Evolutionary conservation across 1,140 invertebrate genomes (phyloP).

Genomic region (Zaprionus capensis): DNA sequence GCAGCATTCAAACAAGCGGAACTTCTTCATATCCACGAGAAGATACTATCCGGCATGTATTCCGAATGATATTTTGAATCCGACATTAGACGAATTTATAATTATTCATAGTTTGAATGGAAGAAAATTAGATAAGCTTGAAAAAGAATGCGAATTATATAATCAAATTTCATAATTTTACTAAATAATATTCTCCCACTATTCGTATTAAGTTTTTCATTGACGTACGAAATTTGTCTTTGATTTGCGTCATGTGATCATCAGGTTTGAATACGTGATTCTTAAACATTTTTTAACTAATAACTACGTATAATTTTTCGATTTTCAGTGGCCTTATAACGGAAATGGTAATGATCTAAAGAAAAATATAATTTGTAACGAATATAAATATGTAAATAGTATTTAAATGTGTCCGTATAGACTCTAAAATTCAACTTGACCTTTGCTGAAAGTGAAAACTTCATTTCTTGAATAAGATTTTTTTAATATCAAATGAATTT

Average conservation of each 20-base stretch:
- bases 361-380: neutral
- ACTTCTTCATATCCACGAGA: constrained; percentile 25
- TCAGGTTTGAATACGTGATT: constrained; percentile 8
- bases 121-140: too few species aligned
- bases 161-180: too few species aligned
- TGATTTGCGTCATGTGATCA: constrained; percentile 18
- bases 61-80: neutral
- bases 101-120: too few species aligned
- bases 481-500: neutral
- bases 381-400: neutral
- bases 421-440: neutral
- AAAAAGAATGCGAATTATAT: too few species aligned
- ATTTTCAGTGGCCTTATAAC: neutral
- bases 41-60: constrained; percentile 25
- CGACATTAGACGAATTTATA: too few species aligned
- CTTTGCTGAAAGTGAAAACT: constrained; percentile 1
- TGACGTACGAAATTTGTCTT: constrained; percentile 9
- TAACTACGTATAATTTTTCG: neutral
- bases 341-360: neutral
- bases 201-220: too few species aligned
- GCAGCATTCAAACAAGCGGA: constrained; percentile 30
- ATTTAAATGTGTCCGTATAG: neutral
- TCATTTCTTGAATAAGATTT: neutral
- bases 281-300: neutral
- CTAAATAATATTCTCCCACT: too few species aligned